These are phyloP conservation scores for Hydrotaea diabolus DNA, from an alignment of 2,888 invertebrate genomes.

Conservation along the genomic window DNA sequence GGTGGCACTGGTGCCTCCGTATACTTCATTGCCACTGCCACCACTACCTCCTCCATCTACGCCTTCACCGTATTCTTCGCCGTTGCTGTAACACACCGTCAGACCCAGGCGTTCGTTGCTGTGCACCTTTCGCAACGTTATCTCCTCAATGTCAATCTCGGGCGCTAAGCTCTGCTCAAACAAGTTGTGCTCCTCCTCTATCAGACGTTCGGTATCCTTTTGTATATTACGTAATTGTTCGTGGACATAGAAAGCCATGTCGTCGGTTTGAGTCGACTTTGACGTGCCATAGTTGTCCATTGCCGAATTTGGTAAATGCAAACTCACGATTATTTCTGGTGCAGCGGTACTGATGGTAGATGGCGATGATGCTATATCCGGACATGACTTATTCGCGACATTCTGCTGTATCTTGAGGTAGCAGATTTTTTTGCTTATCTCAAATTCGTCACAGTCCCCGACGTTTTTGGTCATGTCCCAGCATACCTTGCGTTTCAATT, in stretches of 20 bases:
- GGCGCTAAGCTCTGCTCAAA: slow-evolving; percentile 82
- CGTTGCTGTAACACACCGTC: slow-evolving; percentile 83
- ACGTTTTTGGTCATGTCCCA: slow-evolving; percentile 35
- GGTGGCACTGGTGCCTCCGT: slow-evolving; percentile 25
- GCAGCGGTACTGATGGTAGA: neutral
- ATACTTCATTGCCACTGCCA: slow-evolving; percentile 44
- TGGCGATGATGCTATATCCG: neutral
- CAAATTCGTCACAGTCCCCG: slow-evolving; percentile 37
- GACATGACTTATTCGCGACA: neutral
- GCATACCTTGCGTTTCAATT: slow-evolving; percentile 82
- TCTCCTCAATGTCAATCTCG: slow-evolving; percentile 86
- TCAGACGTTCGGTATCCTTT: slow-evolving; percentile 73
- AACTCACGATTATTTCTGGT: slow-evolving; percentile 42
- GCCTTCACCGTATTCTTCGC: slow-evolving; percentile 61
- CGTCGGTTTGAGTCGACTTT: slow-evolving; percentile 82
- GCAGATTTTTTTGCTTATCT: slow-evolving; percentile 35
- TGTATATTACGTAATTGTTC: slow-evolving; percentile 73
- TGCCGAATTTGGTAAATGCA: slow-evolving; percentile 34
- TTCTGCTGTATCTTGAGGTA: slow-evolving; percentile 52
- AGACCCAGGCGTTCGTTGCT: slow-evolving; percentile 85
- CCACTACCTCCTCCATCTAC: slow-evolving; percentile 49
- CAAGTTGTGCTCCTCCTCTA: slow-evolving; percentile 80
- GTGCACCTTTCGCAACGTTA: slow-evolving; percentile 83
- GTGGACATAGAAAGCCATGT: slow-evolving; percentile 74
- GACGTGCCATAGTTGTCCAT: slow-evolving; percentile 64